phyloP scores from a whole-genome alignment of 2,797 vertebrate genomes.

The Florisuga fusca region DNA sequence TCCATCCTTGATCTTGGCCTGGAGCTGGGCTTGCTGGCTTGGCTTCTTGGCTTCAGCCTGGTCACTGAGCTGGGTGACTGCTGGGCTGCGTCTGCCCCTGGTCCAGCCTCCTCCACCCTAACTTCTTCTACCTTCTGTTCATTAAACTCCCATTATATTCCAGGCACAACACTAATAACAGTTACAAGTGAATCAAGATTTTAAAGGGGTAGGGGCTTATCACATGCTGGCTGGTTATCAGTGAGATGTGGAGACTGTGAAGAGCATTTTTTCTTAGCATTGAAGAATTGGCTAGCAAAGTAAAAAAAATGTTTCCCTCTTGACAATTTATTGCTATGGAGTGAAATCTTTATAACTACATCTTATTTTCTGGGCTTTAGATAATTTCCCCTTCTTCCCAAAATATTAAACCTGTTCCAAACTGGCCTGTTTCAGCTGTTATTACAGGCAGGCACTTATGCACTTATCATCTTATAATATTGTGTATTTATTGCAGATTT shows the following conservation, averaged over 20 bases:
- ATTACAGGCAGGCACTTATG: neutral
- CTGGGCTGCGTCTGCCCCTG: accelerated
- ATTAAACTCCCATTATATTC: neutral
- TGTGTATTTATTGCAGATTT: neutral
- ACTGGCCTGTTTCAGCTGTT: neutral
- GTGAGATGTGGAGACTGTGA: neutral
- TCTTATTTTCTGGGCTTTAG: neutral
- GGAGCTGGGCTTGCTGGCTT: neutral
- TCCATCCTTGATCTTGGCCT: neutral
- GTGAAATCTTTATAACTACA: neutral
- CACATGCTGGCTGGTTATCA: neutral
- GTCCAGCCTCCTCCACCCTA: neutral
- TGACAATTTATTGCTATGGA: neutral
- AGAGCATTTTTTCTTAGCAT: neutral
- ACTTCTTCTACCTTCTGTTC: neutral
- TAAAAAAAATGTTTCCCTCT: neutral
- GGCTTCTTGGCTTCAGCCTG: neutral
- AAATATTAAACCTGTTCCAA: neutral
- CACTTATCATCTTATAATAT: neutral
- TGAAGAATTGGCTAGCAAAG: neutral
- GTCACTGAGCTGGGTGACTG: accelerated
- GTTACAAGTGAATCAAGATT: neutral
- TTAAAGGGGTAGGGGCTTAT: neutral
- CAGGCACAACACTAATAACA: neutral
- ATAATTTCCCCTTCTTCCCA: neutral